Percentiles rank a stretch among this genome's conserved stretches.
Conservation (phyloP, 2,113 vertebrate genomes). For the Bubo scandiacus region DNA sequence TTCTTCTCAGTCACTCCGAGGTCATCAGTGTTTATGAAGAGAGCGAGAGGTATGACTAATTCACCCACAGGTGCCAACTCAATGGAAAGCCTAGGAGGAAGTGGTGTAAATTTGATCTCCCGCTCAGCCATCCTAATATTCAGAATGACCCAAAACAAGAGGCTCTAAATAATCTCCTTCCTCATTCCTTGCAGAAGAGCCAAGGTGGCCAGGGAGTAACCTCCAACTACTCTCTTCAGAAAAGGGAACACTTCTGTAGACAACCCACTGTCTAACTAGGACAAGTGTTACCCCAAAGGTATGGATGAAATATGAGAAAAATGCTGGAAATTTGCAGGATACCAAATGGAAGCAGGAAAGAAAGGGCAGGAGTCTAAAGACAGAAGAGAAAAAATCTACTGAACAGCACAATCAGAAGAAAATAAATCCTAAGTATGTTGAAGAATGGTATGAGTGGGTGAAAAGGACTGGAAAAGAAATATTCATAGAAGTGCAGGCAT, state of each 20-base stretch:
- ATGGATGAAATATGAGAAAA: background rate
- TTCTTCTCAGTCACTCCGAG: background rate
- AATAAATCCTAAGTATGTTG: background rate
- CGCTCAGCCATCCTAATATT: background rate
- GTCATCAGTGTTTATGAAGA: background rate
- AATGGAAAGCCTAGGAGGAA: background rate
- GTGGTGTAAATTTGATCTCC: background rate
- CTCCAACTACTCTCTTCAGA: background rate
- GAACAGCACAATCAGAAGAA: background rate
- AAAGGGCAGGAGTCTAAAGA: background rate
- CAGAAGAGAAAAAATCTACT: background rate
- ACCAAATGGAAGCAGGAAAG: background rate
- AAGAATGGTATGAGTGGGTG: rapidly evolving
- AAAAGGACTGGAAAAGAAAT: background rate
- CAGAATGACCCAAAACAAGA: background rate
- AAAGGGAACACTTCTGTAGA: background rate
- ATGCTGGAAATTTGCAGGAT: background rate
- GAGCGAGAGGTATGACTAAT: background rate
- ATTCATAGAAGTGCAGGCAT: background rate
- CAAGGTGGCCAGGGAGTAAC: background rate
- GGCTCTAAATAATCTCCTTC: background rate
- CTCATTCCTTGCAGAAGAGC: background rate
- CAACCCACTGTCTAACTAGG: background rate
- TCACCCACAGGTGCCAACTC: background rate
- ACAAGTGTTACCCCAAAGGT: background rate